Conservation (phyloP, 2,888 invertebrate genomes). For the Petrolisthes manimaculis region DNA sequence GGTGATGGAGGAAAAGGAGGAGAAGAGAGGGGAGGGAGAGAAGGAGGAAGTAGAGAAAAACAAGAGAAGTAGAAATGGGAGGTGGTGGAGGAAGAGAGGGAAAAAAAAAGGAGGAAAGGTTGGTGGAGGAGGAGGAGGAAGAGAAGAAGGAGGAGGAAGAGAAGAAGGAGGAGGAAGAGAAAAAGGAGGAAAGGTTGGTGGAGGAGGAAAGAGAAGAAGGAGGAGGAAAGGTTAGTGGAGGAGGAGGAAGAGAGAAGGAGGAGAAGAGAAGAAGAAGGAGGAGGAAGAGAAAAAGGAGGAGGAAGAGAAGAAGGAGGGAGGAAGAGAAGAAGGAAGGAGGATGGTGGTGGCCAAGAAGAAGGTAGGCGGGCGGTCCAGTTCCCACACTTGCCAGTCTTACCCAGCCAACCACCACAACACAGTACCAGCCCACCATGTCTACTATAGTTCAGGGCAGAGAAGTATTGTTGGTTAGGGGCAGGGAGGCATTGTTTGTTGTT, state of each 20-base stretch:
- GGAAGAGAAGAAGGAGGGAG: not conserved
- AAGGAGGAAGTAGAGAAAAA: not conserved
- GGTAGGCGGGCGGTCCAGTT: not conserved
- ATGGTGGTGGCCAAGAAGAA: not conserved
- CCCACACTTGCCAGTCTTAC: not conserved
- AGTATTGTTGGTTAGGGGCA: too few relatives aligned
- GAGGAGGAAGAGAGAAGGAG: not conserved
- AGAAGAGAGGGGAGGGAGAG: not conserved
- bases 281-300: not conserved
- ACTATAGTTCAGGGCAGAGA: too few relatives aligned
- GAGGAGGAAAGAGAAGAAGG: not conserved
- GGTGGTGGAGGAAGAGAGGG: not conserved
- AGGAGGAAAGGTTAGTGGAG: not conserved
- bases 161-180: not conserved
- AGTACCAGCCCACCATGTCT: too few relatives aligned
- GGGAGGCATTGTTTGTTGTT: too few relatives aligned
- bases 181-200: not conserved
- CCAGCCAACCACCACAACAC: too few relatives aligned
- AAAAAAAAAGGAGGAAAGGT: not conserved
- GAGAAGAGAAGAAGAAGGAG: not conserved
- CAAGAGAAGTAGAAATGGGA: not conserved
- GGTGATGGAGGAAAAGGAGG: not conserved
- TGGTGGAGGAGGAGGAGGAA: not conserved
- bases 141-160: not conserved
- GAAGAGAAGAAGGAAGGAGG: not conserved